Conservation (phyloP, 2,113 vertebrate species). For the Cichladusa arquata region DNA sequence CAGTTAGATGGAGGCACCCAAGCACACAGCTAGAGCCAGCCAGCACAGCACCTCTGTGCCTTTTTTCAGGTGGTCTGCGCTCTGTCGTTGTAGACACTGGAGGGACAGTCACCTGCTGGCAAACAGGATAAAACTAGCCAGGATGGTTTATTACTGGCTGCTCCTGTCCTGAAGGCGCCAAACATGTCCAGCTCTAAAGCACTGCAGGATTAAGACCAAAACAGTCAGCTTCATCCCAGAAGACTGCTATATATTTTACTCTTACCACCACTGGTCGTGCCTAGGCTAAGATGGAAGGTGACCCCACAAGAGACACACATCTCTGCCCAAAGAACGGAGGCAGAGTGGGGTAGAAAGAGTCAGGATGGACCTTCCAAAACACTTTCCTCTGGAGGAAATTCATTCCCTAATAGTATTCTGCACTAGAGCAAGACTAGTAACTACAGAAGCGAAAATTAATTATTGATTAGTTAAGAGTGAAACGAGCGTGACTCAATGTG, state of each 20-base stretch:
- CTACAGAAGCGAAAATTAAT: constrained; percentile 19
- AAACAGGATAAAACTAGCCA: background rate
- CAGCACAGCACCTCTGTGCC: background rate
- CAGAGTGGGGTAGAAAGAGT: background rate
- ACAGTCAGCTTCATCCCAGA: background rate
- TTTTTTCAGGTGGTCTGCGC: background rate
- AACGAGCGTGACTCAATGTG: background rate
- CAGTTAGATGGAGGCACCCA: background rate
- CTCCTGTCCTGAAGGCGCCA: background rate
- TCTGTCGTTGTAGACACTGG: background rate
- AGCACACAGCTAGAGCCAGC: background rate
- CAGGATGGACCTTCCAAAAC: background rate
- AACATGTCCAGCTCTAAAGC: background rate
- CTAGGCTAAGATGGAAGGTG: background rate
- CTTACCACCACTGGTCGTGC: background rate
- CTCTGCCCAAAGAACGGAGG: background rate
- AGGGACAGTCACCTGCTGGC: background rate
- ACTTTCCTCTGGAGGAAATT: background rate
- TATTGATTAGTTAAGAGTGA: constrained; percentile 42
- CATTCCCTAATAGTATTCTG: background rate
- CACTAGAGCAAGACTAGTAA: background rate
- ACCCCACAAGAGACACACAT: background rate
- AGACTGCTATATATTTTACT: background rate
- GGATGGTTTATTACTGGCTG: background rate
- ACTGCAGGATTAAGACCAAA: background rate